Evolutionary conservation across 2,797 vertebrate species (phyloP).

Genomic region (Vultur gryphus): DNA sequence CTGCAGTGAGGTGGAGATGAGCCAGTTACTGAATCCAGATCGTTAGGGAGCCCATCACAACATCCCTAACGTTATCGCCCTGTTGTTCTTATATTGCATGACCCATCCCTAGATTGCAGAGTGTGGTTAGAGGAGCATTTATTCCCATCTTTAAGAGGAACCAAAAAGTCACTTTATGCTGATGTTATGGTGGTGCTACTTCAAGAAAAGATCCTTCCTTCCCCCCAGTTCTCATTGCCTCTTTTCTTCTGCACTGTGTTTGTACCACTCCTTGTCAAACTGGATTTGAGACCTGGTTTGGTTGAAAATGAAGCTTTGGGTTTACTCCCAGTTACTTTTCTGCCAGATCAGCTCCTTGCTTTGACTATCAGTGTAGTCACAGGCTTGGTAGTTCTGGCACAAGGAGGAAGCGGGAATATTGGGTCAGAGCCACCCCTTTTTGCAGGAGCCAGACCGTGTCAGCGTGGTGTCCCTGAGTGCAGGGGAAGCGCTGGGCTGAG

Average conservation of each 20-base stretch:
- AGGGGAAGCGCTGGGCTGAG: background rate
- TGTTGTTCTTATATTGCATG: background rate
- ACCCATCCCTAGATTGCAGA: background rate
- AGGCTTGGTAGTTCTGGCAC: background rate
- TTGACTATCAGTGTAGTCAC: background rate
- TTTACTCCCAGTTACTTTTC: background rate
- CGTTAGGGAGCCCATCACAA: background rate
- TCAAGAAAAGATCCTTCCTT: background rate
- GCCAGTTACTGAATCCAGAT: background rate
- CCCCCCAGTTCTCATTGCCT: background rate
- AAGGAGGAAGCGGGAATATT: background rate
- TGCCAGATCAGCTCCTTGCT: background rate
- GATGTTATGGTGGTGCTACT: background rate
- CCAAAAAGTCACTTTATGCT: background rate
- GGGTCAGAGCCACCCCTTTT: background rate
- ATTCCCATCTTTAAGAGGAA: background rate
- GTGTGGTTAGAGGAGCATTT: background rate
- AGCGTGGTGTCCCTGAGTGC: accelerated
- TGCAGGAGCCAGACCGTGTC: background rate
- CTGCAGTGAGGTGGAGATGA: background rate
- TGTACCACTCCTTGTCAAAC: no score
- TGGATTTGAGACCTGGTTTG: background rate
- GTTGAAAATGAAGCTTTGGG: background rate
- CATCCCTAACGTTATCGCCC: background rate
- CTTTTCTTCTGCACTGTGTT: background rate